Evolutionary conservation across 2,888 invertebrate genomes (phyloP).

Genomic region (Clostera curtula): DNA sequence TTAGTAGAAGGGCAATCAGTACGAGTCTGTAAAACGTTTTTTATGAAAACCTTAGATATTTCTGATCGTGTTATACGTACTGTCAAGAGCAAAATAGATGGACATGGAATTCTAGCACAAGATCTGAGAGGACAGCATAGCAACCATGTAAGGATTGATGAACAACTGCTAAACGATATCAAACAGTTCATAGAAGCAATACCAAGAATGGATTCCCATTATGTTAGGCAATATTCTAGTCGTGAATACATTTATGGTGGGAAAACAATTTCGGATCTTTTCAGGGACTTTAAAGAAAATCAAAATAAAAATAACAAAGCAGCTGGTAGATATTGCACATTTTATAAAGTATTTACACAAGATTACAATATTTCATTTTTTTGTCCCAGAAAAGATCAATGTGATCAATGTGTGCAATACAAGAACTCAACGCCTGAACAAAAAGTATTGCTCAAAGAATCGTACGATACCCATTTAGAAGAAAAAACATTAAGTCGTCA

Average conservation of each 20-base stretch:
- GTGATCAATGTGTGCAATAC: conserved; percentile 10
- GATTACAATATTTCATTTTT: conserved; percentile 13
- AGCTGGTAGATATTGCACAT: conserved; percentile 9
- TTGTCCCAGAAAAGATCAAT: conserved; percentile 9
- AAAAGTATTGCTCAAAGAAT: conserved; percentile 3
- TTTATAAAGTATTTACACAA: conserved; percentile 11
- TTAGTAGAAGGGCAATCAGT: conserved; percentile 1
- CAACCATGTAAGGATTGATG: conserved; percentile 11
- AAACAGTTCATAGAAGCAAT: conserved; percentile 15
- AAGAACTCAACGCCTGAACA: conserved; percentile 2
- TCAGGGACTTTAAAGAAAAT: conserved; percentile 10
- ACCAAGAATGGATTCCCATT: conserved; percentile 14
- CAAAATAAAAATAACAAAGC: conserved; percentile 11
- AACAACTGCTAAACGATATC: conserved; percentile 9
- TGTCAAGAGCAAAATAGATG: conserved; percentile 2
- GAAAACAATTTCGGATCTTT: conserved; percentile 14
- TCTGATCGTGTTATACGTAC: conserved; percentile 2
- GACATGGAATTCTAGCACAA: conserved; percentile 10
- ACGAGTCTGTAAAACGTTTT: too few relatives aligned
- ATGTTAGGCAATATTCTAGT: conserved; percentile 10
- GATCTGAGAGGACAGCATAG: conserved; percentile 15
- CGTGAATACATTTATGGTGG: conserved; percentile 16
- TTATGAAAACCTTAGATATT: conserved; percentile 6
- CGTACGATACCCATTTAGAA: conserved; percentile 7
- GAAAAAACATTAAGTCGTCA: conserved; percentile 7